phyloP scores from a whole-genome alignment of 2,888 invertebrate species.

The Ypsolopha scabrella region DNA sequence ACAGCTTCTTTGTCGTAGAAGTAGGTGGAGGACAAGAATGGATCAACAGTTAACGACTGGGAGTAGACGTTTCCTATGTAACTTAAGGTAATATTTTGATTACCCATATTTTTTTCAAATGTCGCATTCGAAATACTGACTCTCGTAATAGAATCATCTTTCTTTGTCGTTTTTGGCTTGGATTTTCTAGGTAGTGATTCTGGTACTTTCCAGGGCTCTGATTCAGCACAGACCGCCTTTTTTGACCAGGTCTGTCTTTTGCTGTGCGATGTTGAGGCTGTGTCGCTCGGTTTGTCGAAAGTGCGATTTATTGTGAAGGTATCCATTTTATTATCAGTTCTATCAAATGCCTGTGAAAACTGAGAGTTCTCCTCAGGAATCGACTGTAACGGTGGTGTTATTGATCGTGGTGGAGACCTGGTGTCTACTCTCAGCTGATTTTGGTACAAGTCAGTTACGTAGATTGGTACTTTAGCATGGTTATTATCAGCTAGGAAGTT shows the following conservation, averaged over 20 bases:
- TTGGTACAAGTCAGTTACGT: constrained; percentile 49
- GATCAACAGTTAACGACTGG: constrained; percentile 71
- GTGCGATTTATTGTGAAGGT: constrained; percentile 59
- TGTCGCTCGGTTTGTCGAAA: constrained; percentile 38
- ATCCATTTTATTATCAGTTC: constrained; percentile 33
- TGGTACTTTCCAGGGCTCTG: constrained; percentile 52
- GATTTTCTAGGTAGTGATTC: constrained; percentile 28
- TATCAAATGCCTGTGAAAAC: constrained; percentile 34
- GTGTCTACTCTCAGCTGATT: constrained; percentile 30
- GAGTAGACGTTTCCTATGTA: constrained; percentile 53
- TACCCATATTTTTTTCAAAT: constrained; percentile 37
- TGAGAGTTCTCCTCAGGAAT: constrained; percentile 63
- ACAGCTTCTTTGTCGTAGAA: constrained; percentile 78
- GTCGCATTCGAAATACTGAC: constrained; percentile 27
- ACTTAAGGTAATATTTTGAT: constrained; percentile 49
- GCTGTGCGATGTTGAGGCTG: constrained; percentile 20
- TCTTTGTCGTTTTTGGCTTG: constrained; percentile 29
- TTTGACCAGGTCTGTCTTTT: constrained; percentile 49
- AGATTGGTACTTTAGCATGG: constrained; percentile 15
- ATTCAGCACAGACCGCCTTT: constrained; percentile 40
- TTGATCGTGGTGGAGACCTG: constrained; percentile 46
- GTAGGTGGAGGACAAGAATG: constrained; percentile 74
- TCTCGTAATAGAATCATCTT: constrained; percentile 23
- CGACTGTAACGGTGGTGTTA: constrained; percentile 50
- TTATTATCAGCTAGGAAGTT: constrained; percentile 28